Base-by-base conservation (phyloP, 2,797 vertebrate genomes). In the Balearica regulorum region DNA sequence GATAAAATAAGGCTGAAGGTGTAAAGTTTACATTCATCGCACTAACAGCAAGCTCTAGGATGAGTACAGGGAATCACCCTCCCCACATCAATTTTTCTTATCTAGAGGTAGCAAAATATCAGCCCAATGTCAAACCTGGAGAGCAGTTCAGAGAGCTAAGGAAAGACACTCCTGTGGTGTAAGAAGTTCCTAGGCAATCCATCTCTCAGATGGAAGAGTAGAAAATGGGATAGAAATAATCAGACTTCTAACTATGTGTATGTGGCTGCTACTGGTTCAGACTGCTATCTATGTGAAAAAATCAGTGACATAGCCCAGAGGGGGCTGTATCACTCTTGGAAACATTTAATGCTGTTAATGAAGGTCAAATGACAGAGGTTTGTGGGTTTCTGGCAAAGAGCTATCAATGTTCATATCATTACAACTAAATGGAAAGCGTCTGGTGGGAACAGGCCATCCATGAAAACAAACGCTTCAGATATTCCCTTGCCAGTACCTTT, bases 1-100 rank as follows among this genome's bases (percentile, higher is more conserved):
- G 92, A 96, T 87, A 92, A 97, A 96, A 96, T 51, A 91, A 95
- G 87, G 82, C n/a, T 95, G 93, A 93, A 94, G 65, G 26, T 79
- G 37, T 82, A 90, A 92, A 79, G 55, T 94, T 95, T 83, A 29
- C n/a, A 61, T 96, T 95, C 89, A 90, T 78, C 17, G 9, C 37
- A 43, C 51, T 54, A 62, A 83, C 5, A 48, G 53, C 44, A 78
- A 65, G 33, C 11, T 65, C 51, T 68, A 82, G n/a, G 80, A 82
- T 28, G 35, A 70, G 37, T 54, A 73, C n/a, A 61, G 39, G 80
- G 43, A 89, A 87, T 5, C 53, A 79, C 31, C n/a, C 49, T 87
- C 43, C 53, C 44, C 80, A 87, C 44, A 66, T 68, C 41, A 57
- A 58, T 93, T 97, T 86, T 92, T 93, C 94, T 96, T 96, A 88